Percentiles rank a stretch among this genome's conserved stretches.
Evolutionary conservation across 92 coral and sea anemone genomes (phyloP).

Genomic region (Porites evermanni): DNA sequence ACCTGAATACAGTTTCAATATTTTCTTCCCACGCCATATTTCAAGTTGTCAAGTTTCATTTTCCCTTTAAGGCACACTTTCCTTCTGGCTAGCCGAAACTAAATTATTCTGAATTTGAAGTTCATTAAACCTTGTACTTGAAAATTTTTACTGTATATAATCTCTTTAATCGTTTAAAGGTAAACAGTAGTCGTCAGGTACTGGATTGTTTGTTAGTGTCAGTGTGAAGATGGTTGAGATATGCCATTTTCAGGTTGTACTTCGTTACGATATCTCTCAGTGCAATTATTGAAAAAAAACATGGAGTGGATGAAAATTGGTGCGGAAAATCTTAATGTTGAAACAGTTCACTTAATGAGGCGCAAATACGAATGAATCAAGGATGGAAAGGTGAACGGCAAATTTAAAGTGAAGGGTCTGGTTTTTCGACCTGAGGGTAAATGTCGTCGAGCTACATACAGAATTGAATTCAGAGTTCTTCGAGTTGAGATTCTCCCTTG

Average conservation of each 20-base stretch:
- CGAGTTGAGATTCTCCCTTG: neutral
- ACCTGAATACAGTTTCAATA: neutral
- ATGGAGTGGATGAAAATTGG: too few species aligned
- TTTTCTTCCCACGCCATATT: neutral
- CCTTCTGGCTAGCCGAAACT: neutral
- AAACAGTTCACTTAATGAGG: neutral
- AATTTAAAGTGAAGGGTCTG: neutral
- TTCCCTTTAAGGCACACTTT: neutral
- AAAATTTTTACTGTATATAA: neutral
- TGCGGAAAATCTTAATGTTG: too few species aligned
- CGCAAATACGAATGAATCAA: too few species aligned
- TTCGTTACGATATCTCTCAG: too few species aligned
- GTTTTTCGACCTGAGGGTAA: neutral
- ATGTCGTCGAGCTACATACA: neutral
- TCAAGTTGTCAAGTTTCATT: neutral
- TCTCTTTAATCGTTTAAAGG: neutral
- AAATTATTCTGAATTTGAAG: too few species aligned
- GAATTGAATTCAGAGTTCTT: neutral
- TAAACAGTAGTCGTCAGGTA: neutral
- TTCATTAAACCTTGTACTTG: neutral
- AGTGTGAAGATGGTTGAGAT: neutral
- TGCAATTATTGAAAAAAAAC: too few species aligned
- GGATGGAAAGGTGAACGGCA: too few species aligned
- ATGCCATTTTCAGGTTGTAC: neutral
- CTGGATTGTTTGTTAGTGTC: neutral